Evolutionary conservation across 2,797 vertebrate genomes (phyloP).

Genomic region (Etheostoma nigrum): DNA sequence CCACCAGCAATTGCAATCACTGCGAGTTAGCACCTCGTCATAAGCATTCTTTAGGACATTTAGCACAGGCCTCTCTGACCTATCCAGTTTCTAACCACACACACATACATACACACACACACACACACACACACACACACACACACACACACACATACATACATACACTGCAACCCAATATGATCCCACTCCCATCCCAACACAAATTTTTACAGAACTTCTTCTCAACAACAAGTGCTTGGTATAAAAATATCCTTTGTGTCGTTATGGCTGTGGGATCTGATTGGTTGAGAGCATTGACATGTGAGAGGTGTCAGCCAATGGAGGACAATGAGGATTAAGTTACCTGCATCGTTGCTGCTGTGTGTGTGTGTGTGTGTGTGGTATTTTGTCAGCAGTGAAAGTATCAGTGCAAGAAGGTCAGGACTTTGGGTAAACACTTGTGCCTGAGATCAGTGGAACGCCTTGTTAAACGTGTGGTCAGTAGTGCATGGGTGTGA

Average conservation of each 20-base stretch:
- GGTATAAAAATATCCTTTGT: slow-evolving; percentile 80
- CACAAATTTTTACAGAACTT: slow-evolving; percentile 73
- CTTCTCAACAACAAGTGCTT: slow-evolving; percentile 79
- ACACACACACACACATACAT: slow-evolving; percentile 32
- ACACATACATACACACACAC: slow-evolving; percentile 37
- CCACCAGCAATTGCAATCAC: slow-evolving; percentile 80
- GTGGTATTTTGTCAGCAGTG: slow-evolving; percentile 86
- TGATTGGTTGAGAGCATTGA: slow-evolving; percentile 66
- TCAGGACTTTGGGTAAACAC: slow-evolving; percentile 83
- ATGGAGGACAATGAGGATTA: slow-evolving; percentile 79
- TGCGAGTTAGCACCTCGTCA: slow-evolving; percentile 85
- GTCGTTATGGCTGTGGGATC: slow-evolving; percentile 55
- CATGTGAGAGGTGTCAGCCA: slow-evolving; percentile 83
- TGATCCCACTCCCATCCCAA: slow-evolving; percentile 60
- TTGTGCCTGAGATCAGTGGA: slow-evolving; percentile 62
- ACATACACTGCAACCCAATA: slow-evolving; percentile 64
- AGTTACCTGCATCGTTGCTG: slow-evolving; percentile 81
- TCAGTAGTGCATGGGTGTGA: slow-evolving; percentile 40
- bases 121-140: slow-evolving; percentile 35
- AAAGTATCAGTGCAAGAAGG: slow-evolving; percentile 85
- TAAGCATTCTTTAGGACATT: slow-evolving; percentile 85
- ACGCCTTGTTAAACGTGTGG: slow-evolving; percentile 64
- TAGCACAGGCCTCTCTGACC: slow-evolving; percentile 73
- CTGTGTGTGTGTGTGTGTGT: slow-evolving; percentile 76
- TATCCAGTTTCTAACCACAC: slow-evolving; percentile 80